Conservation (phyloP, 2,113 vertebrate genomes). For the Phyllostomus hastatus region DNA sequence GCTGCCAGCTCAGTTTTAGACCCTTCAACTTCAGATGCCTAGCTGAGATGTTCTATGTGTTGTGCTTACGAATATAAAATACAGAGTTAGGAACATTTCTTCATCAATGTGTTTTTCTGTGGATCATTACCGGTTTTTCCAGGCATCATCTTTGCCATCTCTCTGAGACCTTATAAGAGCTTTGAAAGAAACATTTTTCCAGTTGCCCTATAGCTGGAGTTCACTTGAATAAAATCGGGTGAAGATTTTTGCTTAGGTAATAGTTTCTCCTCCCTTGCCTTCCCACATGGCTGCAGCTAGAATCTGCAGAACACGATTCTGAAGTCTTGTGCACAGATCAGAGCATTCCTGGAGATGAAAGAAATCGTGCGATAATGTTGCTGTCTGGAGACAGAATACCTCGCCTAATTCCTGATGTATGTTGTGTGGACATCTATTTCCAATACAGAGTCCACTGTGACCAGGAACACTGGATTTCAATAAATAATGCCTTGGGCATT, state of each 20-base stretch:
- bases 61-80: not conserved
- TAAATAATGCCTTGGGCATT: constrained; percentile 40
- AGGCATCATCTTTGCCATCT: not conserved
- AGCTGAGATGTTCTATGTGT: not conserved
- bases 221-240: not conserved
- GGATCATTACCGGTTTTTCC: not conserved
- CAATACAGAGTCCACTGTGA: not conserved
- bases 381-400: not conserved
- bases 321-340: constrained; percentile 3
- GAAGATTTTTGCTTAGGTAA: not conserved
- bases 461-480: not conserved
- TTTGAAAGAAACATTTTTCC: not conserved
- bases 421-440: not conserved
- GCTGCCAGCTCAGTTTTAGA: not conserved
- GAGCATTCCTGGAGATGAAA: not conserved
- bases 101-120: not conserved
- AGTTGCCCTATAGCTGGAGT: not conserved
- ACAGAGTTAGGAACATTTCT: not conserved
- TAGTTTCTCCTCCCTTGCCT: not conserved
- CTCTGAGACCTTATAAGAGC: not conserved
- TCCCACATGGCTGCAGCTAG: not conserved
- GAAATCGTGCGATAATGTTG: not conserved
- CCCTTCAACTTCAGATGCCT: not conserved
- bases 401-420: not conserved
- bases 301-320: constrained; percentile 11